A percentile compares a stretch with the other conserved stretches of the same genome.
phyloP scores from a whole-genome alignment of 2,888 invertebrate species.

The Neocrepidodera transversa region DNA sequence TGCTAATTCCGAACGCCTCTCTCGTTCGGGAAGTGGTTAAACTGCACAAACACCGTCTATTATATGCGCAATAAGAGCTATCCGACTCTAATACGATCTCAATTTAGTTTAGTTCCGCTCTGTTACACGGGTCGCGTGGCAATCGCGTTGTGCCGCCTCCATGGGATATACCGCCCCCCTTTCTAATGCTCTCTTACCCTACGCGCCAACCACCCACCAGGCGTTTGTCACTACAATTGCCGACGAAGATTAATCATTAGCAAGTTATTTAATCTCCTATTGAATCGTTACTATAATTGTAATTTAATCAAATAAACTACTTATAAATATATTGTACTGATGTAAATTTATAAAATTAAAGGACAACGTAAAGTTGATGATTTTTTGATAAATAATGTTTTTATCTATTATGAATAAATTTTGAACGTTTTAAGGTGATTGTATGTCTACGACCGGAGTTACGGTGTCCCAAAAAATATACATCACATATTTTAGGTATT shows the following conservation, averaged over 20 bases:
- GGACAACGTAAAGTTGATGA: no score
- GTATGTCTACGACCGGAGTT: no score
- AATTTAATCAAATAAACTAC: no score
- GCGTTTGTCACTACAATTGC: slow-evolving; percentile 45
- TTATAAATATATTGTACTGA: no score
- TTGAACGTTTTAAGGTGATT: no score
- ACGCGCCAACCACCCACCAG: slow-evolving; percentile 41
- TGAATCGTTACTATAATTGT: no score
- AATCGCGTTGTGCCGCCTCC: slow-evolving; percentile 57
- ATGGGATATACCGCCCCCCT: slow-evolving; percentile 54
- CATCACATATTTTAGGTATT: no score
- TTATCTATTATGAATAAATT: no score
- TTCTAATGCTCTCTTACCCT: slow-evolving; percentile 33
- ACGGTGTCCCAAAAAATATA: no score
- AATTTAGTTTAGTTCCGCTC: slow-evolving; percentile 64
- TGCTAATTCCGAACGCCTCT: slow-evolving; percentile 60
- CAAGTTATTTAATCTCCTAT: slow-evolving; percentile 37
- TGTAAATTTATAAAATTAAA: no score
- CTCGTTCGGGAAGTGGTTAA: slow-evolving; percentile 62
- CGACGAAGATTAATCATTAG: slow-evolving; percentile 39
- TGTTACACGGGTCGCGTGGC: slow-evolving; percentile 63
- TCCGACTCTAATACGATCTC: slow-evolving; percentile 63
- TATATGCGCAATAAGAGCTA: slow-evolving; percentile 63
- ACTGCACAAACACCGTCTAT: slow-evolving; percentile 63
- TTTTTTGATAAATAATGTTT: no score